phyloP scores from a whole-genome alignment of 2,797 vertebrate genomes.

The Babyrousa celebensis region DNA sequence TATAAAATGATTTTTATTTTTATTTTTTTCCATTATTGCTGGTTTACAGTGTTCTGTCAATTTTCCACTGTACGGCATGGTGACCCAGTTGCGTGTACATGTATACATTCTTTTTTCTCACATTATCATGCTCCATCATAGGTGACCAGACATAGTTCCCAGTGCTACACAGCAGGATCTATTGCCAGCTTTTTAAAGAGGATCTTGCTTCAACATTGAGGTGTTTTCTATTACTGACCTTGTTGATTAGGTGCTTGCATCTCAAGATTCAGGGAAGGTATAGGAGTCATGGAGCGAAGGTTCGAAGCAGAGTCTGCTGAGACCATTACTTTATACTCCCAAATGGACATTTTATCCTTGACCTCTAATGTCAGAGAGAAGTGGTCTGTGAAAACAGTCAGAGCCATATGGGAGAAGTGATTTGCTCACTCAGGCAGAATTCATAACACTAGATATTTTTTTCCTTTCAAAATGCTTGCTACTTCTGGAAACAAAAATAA shows the following conservation, averaged over 20 bases:
- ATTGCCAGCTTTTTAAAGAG: not conserved
- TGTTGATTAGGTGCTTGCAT: not conserved
- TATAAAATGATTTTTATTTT: no score
- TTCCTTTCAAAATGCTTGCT: constrained; percentile 48
- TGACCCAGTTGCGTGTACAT: no score
- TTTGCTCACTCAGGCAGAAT: constrained; percentile 42
- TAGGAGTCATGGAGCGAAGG: not conserved
- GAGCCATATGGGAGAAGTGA: not conserved
- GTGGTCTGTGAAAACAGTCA: not conserved
- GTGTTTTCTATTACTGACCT: not conserved
- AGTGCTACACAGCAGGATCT: no score
- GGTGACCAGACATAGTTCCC: no score
- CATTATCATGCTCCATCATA: no score
- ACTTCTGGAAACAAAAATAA: constrained; percentile 40
- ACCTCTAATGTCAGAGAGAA: constrained; percentile 61
- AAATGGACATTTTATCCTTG: constrained; percentile 1
- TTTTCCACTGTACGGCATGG: no score
- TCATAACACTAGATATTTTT: not conserved
- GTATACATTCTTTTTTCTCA: no score
- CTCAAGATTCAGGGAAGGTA: not conserved
- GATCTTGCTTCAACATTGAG: not conserved
- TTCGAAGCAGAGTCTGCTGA: not conserved
- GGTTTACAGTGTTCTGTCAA: no score
- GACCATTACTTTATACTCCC: not conserved
- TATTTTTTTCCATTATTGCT: no score